Evolutionary conservation across 2,113 vertebrate genomes (phyloP).

Genomic region (Tragelaphus scriptus): DNA sequence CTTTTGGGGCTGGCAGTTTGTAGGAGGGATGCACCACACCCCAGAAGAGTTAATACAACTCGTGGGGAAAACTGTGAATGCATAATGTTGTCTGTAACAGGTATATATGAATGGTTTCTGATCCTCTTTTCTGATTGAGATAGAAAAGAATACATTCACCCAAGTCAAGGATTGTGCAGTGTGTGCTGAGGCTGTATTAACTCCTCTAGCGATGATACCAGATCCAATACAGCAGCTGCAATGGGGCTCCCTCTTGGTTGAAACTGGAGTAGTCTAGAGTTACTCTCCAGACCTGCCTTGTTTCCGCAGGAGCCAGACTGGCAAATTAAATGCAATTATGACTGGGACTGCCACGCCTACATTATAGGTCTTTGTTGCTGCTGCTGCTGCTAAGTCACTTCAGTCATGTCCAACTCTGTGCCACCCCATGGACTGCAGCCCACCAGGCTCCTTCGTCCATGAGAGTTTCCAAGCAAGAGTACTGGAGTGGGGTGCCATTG

Average conservation of each 20-base stretch:
- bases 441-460: no score
- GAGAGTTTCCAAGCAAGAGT: no score
- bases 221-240: rapidly evolving
- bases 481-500: no score
- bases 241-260: neutral
- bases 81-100: neutral
- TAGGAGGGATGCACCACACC: neutral
- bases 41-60: rapidly evolving
- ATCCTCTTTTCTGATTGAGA: neutral
- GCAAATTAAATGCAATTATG: neutral
- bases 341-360: neutral
- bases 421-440: no score
- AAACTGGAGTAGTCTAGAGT: neutral
- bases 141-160: neutral
- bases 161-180: neutral
- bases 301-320: neutral
- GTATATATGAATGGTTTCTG: neutral
- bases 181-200: rapidly evolving
- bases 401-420: rapidly evolving
- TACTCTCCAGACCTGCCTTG: neutral
- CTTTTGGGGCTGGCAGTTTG: neutral
- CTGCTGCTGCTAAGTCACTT: no score
- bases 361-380: neutral
- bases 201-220: rapidly evolving
- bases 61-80: rapidly evolving